Base-by-base conservation (phyloP, 2,888 invertebrate genomes). In the Drosophila phalerata region DNA sequence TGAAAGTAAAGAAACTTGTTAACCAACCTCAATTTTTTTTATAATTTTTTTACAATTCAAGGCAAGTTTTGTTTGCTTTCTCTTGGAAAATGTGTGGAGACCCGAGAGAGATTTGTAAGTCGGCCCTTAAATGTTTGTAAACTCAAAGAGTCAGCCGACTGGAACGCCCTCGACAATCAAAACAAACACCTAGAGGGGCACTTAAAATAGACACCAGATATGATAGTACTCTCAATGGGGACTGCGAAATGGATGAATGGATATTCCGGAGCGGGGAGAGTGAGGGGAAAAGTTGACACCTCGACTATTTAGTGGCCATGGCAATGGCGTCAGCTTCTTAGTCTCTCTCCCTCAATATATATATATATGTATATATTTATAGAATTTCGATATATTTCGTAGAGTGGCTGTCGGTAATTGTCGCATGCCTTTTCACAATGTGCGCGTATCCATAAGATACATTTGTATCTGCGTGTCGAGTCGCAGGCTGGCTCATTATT, bases 251-350 rank as follows among this genome's bases (percentile, higher is more conserved):
- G 15, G 47, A 10, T 25, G 28, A 15, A 30, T 30, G 47, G 45
- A 25, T 13, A 22, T 3, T 30, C 5, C 56, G 6, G 51, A 48
- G 69, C 13, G 25, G 1, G 17, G 30, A 30, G 11, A 5, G 11
- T 2, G 30, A 5, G 13, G 53, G 9, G 19, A 10, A 56, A 43
- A 70, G 61, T 76, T 79, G 77, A 77, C 80, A 77, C 77, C 70
- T 77, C 55, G 68, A 76, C 71, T 79, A 76, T 76, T 77, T 76
- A 60, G 63, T 79, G 77, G 80, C 77, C 77, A 57, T 79, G 77
- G 76, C 76, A 75, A 65, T 76, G 79, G 68, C 37, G 52, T 53
- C 30, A 38, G 56, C 63, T 57, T 49, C 55, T 55, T 30, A 13
- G 55, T 43, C 17, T 42, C 30, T 30, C 4, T 11, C n/a, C 9